A percentile compares a stretch with the other conserved stretches of the same genome.
Evolutionary conservation across 2,797 vertebrate species (phyloP).

Genomic region (Sebastes minor): DNA sequence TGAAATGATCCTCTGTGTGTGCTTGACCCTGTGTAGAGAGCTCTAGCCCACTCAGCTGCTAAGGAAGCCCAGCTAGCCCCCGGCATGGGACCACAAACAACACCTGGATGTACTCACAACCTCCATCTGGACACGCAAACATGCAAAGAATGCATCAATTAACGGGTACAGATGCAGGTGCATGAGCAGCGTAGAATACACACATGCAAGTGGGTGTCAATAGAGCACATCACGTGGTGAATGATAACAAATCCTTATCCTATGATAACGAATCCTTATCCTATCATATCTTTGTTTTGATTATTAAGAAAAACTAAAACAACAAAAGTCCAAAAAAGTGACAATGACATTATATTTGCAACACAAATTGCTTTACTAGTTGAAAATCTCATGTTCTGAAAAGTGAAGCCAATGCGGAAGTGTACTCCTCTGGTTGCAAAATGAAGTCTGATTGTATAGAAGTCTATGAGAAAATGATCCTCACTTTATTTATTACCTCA

Average conservation of each 20-base stretch:
- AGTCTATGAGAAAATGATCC: no score
- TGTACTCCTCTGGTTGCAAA: no score
- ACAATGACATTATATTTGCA: not conserved
- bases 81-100: slow-evolving; percentile 14
- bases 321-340: not conserved
- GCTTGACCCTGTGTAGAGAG: not conserved
- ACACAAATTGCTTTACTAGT: not conserved
- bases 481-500: no score
- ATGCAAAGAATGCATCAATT: slow-evolving; percentile 12
- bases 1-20: not conserved
- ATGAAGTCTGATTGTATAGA: no score
- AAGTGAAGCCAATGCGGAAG: no score
- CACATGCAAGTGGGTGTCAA: not conserved
- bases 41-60: not conserved
- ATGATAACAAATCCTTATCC: not conserved
- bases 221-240: not conserved
- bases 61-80: slow-evolving; percentile 19
- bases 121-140: slow-evolving; percentile 34
- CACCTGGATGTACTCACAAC: slow-evolving; percentile 13
- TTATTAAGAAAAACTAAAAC: not conserved
- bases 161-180: slow-evolving; percentile 21
- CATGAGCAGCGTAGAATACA: not conserved
- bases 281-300: no score
- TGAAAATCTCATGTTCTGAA: no score
- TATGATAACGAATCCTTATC: not conserved